Conservation (phyloP, 2,113 vertebrate species). For the Pituophis catenifer region DNA sequence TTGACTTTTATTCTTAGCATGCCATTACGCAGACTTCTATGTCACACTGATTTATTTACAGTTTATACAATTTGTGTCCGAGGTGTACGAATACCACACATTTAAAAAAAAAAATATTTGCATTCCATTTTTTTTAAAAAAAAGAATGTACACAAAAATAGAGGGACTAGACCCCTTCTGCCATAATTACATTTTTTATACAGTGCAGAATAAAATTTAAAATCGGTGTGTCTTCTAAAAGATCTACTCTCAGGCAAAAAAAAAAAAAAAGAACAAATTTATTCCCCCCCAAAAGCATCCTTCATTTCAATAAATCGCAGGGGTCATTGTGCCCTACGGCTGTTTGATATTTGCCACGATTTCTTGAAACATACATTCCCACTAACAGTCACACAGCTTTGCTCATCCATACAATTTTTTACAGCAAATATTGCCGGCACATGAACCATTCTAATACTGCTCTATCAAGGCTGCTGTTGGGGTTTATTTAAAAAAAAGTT, state of each 20-base stretch:
- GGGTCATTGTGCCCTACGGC: conserved; percentile 53
- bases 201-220: conserved; percentile 87
- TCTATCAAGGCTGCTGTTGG: conserved; percentile 71
- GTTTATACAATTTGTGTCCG: conserved; percentile 62
- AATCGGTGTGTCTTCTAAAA: conserved; percentile 73
- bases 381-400: not conserved
- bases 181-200: conserved; percentile 80
- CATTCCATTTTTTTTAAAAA: conserved; percentile 70
- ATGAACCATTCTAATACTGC: conserved; percentile 81
- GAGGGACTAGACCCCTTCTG: conserved; percentile 34
- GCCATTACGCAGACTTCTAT: conserved; percentile 35
- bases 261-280: conserved; percentile 20
- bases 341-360: not conserved
- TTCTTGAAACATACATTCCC: not conserved
- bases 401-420: conserved; percentile 50
- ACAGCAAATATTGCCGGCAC: conserved; percentile 98
- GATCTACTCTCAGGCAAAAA: conserved; percentile 59
- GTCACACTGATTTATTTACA: conserved; percentile 62
- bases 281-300: conserved; percentile 64
- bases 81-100: conserved; percentile 81
- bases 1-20: conserved; percentile 23
- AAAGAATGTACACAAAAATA: conserved; percentile 70
- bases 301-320: conserved; percentile 76
- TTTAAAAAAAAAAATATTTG: conserved; percentile 75
- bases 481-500: conserved; percentile 72